Evolutionary conservation across 2,797 vertebrate species (phyloP), one percentile per base, ranked within the genome.

Genomic region (Ceryle rudis): DNA sequence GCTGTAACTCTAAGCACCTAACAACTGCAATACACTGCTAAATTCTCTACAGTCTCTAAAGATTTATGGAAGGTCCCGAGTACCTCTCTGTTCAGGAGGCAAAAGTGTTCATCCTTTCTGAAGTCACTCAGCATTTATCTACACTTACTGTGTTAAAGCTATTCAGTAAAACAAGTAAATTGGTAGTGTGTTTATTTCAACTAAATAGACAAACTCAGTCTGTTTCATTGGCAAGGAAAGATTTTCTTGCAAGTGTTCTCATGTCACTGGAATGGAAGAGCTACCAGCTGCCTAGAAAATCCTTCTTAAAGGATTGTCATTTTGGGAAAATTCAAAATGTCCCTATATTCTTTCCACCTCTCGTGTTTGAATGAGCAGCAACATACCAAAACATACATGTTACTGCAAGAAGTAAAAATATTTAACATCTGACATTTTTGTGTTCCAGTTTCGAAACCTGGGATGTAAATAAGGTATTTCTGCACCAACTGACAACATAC

Each of bases 251-350:
- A 78, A 72, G 49, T 58, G 35, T 85, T 86, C 61, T 89, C 55
- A 54, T 70, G 62, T 91, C 72, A 79, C 17, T 70, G 42, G 39
- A 93, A 86, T 65, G 79, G 62, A 92, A 67, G 60, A 83, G 15
- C 33, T 79, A 42, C 23, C 79, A 96, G 69, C 69, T 81, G n/a
- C 58, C 72, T 20, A 95, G 61, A 84, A 96, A 92, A 67, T 41
- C 12, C 62, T 90, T 10, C 62, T 91, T 84, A 64, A 93, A 67
- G 10, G 81, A 70, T 71, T 47, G 62, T 26, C 3, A 85, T 74
- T 89, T 77, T 16, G 41, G 55, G 62, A 81, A 90, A 93, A 92
- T 26, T 81, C 89, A 65, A 86, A 95, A 90, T 88, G 91, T 41
- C 33, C 22, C 23, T 65, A 28, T 64, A 89, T 87, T 29, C 66